Evolutionary conservation across 2,888 invertebrate species (phyloP).

Genomic region (Petrolisthes cinctipes): DNA sequence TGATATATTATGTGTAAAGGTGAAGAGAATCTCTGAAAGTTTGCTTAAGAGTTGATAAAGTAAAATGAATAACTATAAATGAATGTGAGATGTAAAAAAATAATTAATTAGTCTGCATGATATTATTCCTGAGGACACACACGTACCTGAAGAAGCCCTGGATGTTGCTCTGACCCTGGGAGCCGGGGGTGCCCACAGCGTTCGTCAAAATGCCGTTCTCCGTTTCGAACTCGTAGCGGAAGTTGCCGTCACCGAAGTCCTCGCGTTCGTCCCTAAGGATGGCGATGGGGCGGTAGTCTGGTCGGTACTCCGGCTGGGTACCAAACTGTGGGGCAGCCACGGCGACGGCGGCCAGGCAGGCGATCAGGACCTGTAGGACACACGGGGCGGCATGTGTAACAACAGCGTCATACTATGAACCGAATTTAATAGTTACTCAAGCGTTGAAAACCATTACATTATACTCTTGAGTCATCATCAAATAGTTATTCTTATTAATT

Average conservation of each 20-base stretch:
- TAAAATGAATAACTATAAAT: too few relatives aligned
- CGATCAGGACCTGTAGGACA: conserved; percentile 16
- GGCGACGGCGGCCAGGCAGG: conserved; percentile 36
- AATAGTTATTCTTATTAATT: too few relatives aligned
- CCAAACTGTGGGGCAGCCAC: conserved; percentile 44
- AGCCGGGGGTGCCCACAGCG: conserved; percentile 45
- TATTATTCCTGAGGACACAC: background rate
- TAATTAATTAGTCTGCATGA: too few relatives aligned
- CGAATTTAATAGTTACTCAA: background rate
- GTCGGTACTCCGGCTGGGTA: background rate
- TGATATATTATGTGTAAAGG: too few relatives aligned
- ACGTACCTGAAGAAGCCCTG: conserved; percentile 40
- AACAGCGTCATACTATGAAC: background rate
- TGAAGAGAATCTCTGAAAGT: too few relatives aligned
- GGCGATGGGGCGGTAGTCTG: conserved; percentile 27
- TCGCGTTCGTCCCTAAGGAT: conserved; percentile 45
- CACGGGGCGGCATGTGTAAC: background rate
- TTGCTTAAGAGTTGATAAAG: too few relatives aligned
- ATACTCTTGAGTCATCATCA: background rate
- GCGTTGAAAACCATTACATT: background rate
- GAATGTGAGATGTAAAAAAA: too few relatives aligned
- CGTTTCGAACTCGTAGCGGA: conserved; percentile 49
- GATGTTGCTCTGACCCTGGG: conserved; percentile 48
- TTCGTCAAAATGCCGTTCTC: conserved; percentile 38
- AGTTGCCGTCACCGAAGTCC: conserved; percentile 45